phyloP scores from a whole-genome alignment of 2,113 vertebrate species.

The Pleuronectes platessa region DNA sequence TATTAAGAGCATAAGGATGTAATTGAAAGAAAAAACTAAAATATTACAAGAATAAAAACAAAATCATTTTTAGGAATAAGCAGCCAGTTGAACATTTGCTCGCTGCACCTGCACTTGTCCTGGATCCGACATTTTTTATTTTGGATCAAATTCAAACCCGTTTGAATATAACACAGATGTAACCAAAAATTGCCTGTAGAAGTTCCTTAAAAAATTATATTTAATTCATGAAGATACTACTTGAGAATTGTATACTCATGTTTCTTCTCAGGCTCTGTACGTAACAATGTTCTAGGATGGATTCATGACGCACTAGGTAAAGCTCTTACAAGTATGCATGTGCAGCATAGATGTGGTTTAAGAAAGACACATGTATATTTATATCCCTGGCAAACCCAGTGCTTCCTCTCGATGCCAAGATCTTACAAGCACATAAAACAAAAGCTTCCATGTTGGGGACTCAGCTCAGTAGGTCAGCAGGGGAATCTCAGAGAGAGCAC shows the following conservation, averaged over 20 bases:
- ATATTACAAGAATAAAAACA: no score
- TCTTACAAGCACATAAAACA: conserved; percentile 79
- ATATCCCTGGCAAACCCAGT: conserved; percentile 68
- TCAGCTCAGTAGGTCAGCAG: conserved; percentile 32
- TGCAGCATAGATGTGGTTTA: conserved; percentile 8
- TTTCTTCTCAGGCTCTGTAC: conserved; percentile 20
- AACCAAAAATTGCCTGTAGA: no score
- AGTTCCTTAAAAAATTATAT: no score
- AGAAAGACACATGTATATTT: conserved; percentile 62
- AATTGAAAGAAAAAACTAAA: no score
- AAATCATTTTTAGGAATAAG: no score
- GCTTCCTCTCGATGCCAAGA: conserved; percentile 67
- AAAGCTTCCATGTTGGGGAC: conserved; percentile 55
- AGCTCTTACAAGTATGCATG: background rate
- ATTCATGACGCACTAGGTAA: background rate
- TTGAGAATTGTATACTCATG: background rate
- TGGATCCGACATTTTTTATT: no score
- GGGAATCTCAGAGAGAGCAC: conserved; percentile 66
- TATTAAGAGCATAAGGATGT: no score
- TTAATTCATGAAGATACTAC: background rate
- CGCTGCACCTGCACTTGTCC: no score
- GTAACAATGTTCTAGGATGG: conserved; percentile 41
- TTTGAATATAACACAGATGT: no score
- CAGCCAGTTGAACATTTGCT: no score
- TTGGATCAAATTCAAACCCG: no score